These are phyloP conservation scores for Rhombomys opimus DNA, from an alignment of 2,113 vertebrate genomes.

Conservation along the genomic window DNA sequence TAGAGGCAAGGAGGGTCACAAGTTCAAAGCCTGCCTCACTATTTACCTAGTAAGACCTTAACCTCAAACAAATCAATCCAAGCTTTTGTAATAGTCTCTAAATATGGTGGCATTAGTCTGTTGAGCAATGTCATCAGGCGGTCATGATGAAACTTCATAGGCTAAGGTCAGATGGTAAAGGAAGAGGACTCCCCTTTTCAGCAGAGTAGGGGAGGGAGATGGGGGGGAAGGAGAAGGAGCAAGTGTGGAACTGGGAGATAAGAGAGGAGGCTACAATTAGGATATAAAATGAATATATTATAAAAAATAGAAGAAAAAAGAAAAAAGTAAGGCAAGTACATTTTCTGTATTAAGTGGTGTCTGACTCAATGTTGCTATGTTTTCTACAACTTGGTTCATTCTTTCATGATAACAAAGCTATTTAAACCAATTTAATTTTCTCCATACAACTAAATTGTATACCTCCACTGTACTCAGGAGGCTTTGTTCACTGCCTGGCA, in stretches of 20 bases:
- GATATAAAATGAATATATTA: too few species aligned
- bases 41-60: not conserved
- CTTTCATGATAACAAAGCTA: constrained; percentile 14
- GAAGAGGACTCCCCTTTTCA: too few species aligned
- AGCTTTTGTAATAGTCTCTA: not conserved
- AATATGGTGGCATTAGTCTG: not conserved
- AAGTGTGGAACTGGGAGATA: too few species aligned
- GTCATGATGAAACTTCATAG: too few species aligned
- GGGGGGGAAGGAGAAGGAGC: too few species aligned
- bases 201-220: too few species aligned
- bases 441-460: not conserved
- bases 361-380: not conserved
- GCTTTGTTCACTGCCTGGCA: constrained; percentile 24
- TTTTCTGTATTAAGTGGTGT: constrained; percentile 32
- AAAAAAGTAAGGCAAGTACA: not conserved
- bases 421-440: not conserved
- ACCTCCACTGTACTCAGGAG: not conserved
- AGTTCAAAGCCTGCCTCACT: not conserved
- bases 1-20: not conserved
- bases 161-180: too few species aligned
- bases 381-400: not conserved
- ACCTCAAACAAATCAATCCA: not conserved
- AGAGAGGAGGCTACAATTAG: too few species aligned
- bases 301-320: too few species aligned
- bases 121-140: not conserved